Evolutionary conservation across 2,797 vertebrate genomes (phyloP), one percentile per base, ranked within the genome.

Genomic region (Betta splendens): DNA sequence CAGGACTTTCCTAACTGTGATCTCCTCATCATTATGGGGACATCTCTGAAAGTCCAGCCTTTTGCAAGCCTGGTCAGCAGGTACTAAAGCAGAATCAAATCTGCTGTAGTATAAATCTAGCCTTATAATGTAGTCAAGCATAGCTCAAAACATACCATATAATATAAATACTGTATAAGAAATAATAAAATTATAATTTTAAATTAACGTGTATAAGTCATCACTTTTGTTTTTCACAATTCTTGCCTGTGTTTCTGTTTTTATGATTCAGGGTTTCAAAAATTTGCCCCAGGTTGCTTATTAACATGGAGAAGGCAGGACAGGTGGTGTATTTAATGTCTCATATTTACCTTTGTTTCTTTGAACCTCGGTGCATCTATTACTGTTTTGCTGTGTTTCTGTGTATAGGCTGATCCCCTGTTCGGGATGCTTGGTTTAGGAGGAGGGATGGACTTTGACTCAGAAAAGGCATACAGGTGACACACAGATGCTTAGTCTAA

Each of bases 381-480:
- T 4, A 64, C 8, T 57, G 4, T 3, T 37, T 35, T 4, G 64
- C 8, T 57, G 4, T 46, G 47, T 44, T 11, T 56, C 3, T 67
- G 12, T 63, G 9, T 68, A 13, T 81, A 97, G 95, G 88, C 85
- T 1, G 92, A 94, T 35, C 87, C 94, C 5, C 69, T 94, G 64
- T 81, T 94, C 4, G 93, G 94, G 22, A 65, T 96, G 67, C 84
- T 97, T 37, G 93, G 92, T 39, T 91, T 96, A 0, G 94, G 93
- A 67, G 90, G 92, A 40, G 92, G 94, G 42, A 94, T 97, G 94
- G 95, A 98, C 85, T 97, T 98, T 58, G 94, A 97, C 69, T 97
- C 95, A 1, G 93, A 94, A 47, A 96, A 95, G 71, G 95, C 95
- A 0, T 97, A 97, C 90, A 94, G 95, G 95, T 94, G 21, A 78